phyloP scores from a whole-genome alignment of 92 coral and sea anemone species.

The Scolanthus callimorphus region DNA sequence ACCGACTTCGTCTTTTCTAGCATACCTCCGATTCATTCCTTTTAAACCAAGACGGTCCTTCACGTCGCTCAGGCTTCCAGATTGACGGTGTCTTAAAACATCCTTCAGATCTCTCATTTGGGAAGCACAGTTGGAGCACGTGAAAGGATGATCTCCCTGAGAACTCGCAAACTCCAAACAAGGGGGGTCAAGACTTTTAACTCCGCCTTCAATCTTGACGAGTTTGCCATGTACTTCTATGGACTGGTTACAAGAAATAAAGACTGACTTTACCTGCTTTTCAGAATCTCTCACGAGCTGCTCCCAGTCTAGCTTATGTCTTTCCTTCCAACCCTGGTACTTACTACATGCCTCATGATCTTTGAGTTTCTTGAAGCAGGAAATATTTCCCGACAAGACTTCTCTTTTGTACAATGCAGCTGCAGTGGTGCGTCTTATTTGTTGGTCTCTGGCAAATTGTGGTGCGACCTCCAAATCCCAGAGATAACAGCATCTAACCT shows the following conservation, averaged over 20 bases:
- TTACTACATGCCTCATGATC: constrained; percentile 9
- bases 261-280: background rate
- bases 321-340: constrained; percentile 21
- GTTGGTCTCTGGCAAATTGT: constrained; percentile 20
- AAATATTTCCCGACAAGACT: constrained; percentile 4
- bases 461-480: constrained; percentile 35
- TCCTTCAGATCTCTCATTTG: too few species aligned
- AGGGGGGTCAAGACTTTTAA: too few species aligned
- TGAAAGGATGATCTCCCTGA: background rate
- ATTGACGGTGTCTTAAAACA: too few species aligned
- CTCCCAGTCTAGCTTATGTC: constrained; percentile 2
- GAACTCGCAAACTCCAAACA: background rate
- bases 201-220: background rate
- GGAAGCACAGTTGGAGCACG: too few species aligned
- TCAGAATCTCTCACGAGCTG: background rate
- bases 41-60: constrained; percentile 14
- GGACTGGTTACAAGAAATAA: background rate
- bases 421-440: constrained; percentile 20
- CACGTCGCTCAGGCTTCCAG: background rate
- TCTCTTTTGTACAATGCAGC: constrained; percentile 13
- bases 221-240: background rate
- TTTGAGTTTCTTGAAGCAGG: constrained; percentile 13
- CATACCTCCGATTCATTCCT: constrained; percentile 18
- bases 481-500: constrained; percentile 17
- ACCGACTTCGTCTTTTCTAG: constrained; percentile 11